A percentile compares a stretch with the other conserved stretches of the same genome.
Evolutionary conservation across 2,113 vertebrate genomes (phyloP).

Genomic region (Corythaixoides concolor): DNA sequence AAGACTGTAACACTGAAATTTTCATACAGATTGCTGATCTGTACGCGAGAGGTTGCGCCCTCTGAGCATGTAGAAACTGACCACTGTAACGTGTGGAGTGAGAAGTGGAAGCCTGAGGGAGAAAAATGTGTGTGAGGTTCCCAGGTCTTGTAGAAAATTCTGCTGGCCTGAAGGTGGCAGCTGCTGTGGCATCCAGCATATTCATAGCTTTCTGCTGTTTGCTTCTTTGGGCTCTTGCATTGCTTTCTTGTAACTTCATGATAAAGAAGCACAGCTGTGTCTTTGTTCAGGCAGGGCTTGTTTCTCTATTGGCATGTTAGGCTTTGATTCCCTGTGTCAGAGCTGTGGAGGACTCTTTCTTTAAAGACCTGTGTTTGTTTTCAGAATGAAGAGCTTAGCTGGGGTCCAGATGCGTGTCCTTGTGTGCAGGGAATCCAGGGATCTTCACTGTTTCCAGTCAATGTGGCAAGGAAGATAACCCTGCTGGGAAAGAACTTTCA

Average conservation of each 20-base stretch:
- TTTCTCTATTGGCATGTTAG: background rate
- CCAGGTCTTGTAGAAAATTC: background rate
- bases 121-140: background rate
- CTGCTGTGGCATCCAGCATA: background rate
- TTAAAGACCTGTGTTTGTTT: background rate
- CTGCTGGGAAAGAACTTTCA: slow-evolving; percentile 89
- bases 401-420: slow-evolving; percentile 87
- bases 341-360: background rate
- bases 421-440: slow-evolving; percentile 91
- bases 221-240: background rate
- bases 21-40: background rate
- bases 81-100: fast-evolving
- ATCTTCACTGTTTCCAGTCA: slow-evolving; percentile 84
- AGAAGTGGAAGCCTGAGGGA: background rate
- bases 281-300: background rate
- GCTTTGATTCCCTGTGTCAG: background rate
- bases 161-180: background rate
- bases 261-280: background rate
- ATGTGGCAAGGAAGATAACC: slow-evolving; percentile 84
- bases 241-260: background rate
- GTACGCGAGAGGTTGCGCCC: background rate
- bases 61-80: background rate
- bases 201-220: background rate
- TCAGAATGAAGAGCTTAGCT: slow-evolving; percentile 79
- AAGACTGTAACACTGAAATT: background rate